A percentile compares a stretch with the other conserved stretches of the same genome.
Evolutionary conservation across 37 sponge, comb jelly and placozoan species (phyloP).

Genomic region (Haliclona indistincta): DNA sequence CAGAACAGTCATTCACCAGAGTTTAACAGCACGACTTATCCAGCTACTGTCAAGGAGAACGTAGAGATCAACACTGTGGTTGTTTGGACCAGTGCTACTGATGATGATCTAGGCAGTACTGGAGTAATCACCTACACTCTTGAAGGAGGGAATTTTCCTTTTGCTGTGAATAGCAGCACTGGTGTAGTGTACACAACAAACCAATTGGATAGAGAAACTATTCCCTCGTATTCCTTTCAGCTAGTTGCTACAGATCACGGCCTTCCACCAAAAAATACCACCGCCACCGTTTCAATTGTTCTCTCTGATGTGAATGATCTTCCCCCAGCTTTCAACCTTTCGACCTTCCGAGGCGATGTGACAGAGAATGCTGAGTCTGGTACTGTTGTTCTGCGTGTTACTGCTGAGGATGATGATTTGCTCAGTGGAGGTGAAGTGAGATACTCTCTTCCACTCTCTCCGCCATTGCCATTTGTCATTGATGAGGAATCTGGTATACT

Average conservation of each 20-base stretch:
- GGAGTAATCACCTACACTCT: conserved; percentile 5
- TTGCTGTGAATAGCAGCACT: conserved; percentile 18
- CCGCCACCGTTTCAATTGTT: conserved; percentile 5
- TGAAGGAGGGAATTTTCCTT: conserved; percentile 10
- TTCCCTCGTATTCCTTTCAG: conserved; percentile 5
- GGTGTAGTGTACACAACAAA: neutral
- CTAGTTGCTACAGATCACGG: conserved; percentile 58
- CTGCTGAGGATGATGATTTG: conserved; percentile 57
- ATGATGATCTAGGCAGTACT: conserved; percentile 32
- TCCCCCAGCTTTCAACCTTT: conserved; percentile 21
- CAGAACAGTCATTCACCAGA: conserved; percentile 27
- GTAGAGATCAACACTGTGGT: neutral
- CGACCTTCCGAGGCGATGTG: conserved; percentile 4
- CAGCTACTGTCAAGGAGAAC: conserved; percentile 10
- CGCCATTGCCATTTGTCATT: conserved; percentile 24
- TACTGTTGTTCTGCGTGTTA: conserved; percentile 15
- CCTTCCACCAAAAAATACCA: conserved; percentile 20
- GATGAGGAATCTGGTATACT: conserved; percentile 21
- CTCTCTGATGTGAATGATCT: conserved; percentile 66
- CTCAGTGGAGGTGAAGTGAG: conserved; percentile 7
- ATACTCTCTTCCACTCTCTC: conserved; percentile 16
- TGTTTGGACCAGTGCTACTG: conserved; percentile 43
- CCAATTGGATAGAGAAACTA: conserved; percentile 52
- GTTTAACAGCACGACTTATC: neutral
- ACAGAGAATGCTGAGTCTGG: conserved; percentile 26